phyloP scores from a whole-genome alignment of 2,797 vertebrate species.

The Labroides dimidiatus region DNA sequence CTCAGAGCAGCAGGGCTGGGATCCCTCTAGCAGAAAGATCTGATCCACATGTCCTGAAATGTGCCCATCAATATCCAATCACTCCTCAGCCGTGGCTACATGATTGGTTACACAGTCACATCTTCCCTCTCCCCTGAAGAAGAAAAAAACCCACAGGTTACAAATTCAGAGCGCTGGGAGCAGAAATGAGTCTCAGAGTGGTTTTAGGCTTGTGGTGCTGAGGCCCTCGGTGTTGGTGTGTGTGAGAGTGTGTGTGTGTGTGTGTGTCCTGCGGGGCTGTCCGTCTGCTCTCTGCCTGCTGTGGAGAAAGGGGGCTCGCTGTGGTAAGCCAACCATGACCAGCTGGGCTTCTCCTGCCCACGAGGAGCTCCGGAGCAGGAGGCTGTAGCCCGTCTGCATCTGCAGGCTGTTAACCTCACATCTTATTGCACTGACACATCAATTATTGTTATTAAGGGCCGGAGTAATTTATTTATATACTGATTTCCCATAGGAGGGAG shows the following conservation, averaged over 20 bases:
- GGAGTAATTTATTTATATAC: conserved; percentile 82
- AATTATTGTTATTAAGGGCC: conserved; percentile 83
- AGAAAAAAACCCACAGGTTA: conserved; percentile 43
- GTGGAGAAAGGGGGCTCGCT: conserved; percentile 60
- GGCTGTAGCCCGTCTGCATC: conserved; percentile 61
- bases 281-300: conserved; percentile 68
- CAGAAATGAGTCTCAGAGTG: conserved; percentile 36
- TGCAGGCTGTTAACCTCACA: conserved; percentile 78
- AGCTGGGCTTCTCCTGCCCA: conserved; percentile 67
- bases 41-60: conserved; percentile 50
- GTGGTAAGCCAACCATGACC: conserved; percentile 70
- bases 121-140: neutral
- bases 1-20: conserved; percentile 16
- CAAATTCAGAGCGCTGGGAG: conserved; percentile 30
- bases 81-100: conserved; percentile 39
- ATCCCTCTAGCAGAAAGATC: conserved; percentile 24
- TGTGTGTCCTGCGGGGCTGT: conserved; percentile 62
- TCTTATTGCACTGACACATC: conserved; percentile 82
- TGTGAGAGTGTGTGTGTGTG: conserved; percentile 45
- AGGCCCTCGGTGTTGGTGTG: neutral
- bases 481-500: conserved; percentile 76
- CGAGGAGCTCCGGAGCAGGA: conserved; percentile 56
- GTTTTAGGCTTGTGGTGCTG: conserved; percentile 1
- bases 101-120: conserved; percentile 49
- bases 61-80: conserved; percentile 66